Evolutionary conservation across 35 echinoderm and acorn worm genomes (phyloP).

Genomic region (Eucidaris tribuloides): DNA sequence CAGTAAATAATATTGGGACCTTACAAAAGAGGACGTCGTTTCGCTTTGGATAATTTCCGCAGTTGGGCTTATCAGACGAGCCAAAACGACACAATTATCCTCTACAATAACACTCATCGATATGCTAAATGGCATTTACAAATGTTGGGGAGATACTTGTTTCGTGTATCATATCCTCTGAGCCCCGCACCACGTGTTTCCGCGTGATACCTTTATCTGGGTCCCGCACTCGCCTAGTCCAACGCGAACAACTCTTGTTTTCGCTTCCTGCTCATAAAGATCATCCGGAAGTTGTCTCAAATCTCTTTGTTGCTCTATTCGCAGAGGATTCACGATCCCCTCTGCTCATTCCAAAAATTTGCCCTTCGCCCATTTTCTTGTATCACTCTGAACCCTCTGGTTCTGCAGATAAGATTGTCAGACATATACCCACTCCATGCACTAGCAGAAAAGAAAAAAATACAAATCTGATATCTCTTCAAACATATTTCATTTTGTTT

Average conservation of each 20-base stretch:
- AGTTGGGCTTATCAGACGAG: conserved; percentile 34
- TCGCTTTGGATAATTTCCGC: conserved; percentile 40
- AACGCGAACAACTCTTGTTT: neutral
- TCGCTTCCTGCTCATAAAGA: neutral
- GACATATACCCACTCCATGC: too few relatives aligned
- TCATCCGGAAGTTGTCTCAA: neutral
- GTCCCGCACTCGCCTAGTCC: neutral
- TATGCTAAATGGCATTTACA: conserved; percentile 24
- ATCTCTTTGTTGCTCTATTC: neutral
- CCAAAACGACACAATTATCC: conserved; percentile 24
- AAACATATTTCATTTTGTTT: too few relatives aligned
- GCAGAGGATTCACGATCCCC: too few relatives aligned
- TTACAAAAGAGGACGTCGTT: conserved; percentile 25
- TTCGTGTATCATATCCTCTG: neutral
- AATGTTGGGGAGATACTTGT: conserved; percentile 7
- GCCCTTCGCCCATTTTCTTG: too few relatives aligned
- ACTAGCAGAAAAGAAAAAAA: too few relatives aligned
- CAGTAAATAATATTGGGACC: neutral
- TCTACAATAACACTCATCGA: conserved; percentile 16
- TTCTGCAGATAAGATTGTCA: too few relatives aligned
- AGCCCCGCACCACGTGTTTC: neutral
- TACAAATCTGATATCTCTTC: too few relatives aligned
- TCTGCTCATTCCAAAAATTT: too few relatives aligned
- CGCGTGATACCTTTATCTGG: neutral
- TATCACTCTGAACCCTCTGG: too few relatives aligned